Evolutionary conservation across 2,888 invertebrate genomes (phyloP).

Genomic region (Ennomos quercinarius): DNA sequence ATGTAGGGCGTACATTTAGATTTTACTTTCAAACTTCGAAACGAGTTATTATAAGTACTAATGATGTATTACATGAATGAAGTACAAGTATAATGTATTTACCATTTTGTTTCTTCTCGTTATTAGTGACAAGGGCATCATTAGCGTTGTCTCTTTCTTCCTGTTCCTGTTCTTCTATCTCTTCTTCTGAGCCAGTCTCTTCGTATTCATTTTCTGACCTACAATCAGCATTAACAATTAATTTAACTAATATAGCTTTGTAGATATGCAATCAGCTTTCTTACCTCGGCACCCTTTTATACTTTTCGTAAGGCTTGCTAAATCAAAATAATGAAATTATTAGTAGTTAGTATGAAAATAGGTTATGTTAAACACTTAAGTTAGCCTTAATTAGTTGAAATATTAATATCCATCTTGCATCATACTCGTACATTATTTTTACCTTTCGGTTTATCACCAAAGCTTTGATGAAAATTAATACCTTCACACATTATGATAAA

Average conservation of each 20-base stretch:
- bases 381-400: too few species aligned
- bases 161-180: conserved; percentile 88
- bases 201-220: conserved; percentile 89
- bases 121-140: conserved; percentile 70
- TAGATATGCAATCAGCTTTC: conserved; percentile 11
- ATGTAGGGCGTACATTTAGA: too few species aligned
- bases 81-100: conserved; percentile 15
- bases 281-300: conserved; percentile 77
- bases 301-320: conserved; percentile 75
- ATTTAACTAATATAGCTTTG: too few species aligned
- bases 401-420: too few species aligned
- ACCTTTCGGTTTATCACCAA: too few species aligned
- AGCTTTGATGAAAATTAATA: too few species aligned
- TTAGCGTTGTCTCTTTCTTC: conserved; percentile 86
- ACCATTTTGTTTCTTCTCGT: conserved; percentile 75
- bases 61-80: too few species aligned
- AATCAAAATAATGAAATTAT: conserved; percentile 34
- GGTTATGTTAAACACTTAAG: too few species aligned
- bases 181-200: conserved; percentile 89
- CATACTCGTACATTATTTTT: too few species aligned
- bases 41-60: too few species aligned
- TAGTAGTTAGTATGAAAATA: background rate
- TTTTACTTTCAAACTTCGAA: too few species aligned
- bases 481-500: too few species aligned
- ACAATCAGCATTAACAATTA: background rate